Percentiles rank a stretch among this genome's conserved stretches.
These are phyloP conservation scores for Nannobrachium achirus DNA, from an alignment of 2,113 vertebrate species.

Conservation along the genomic window DNA sequence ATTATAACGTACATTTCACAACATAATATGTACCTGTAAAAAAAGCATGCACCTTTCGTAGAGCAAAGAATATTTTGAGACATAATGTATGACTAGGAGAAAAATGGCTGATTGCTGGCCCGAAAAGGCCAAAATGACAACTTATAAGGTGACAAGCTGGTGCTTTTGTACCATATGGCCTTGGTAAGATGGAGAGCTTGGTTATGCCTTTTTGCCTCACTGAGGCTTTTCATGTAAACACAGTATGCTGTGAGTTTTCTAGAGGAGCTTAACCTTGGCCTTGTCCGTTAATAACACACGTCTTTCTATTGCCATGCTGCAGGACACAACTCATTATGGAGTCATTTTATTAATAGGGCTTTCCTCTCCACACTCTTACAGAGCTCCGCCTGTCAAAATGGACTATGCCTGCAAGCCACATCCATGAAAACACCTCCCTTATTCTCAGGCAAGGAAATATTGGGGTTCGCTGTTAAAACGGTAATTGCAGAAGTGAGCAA, in stretches of 20 bases:
- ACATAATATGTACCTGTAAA: no score
- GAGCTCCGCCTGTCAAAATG: constrained; percentile 74
- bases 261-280: constrained; percentile 69
- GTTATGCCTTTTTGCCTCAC: constrained; percentile 47
- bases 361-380: constrained; percentile 68
- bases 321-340: constrained; percentile 74
- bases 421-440: constrained; percentile 70
- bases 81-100: background rate
- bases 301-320: constrained; percentile 74
- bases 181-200: constrained; percentile 38
- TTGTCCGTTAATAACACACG: constrained; percentile 72
- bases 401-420: constrained; percentile 78
- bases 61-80: background rate
- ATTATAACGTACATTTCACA: no score
- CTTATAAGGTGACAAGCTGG: no score
- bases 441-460: constrained; percentile 73
- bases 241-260: constrained; percentile 64
- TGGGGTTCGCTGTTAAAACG: constrained; percentile 77
- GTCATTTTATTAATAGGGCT: constrained; percentile 79
- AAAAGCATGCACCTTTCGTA: background rate
- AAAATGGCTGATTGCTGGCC: constrained; percentile 22
- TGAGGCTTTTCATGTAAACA: constrained; percentile 56
- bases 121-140: constrained; percentile 30
- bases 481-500: constrained; percentile 79
- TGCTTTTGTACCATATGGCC: constrained; percentile 21